These are phyloP conservation scores for Cephalopterus ornatus DNA, from an alignment of 2,113 vertebrate genomes.

Conservation along the genomic window DNA sequence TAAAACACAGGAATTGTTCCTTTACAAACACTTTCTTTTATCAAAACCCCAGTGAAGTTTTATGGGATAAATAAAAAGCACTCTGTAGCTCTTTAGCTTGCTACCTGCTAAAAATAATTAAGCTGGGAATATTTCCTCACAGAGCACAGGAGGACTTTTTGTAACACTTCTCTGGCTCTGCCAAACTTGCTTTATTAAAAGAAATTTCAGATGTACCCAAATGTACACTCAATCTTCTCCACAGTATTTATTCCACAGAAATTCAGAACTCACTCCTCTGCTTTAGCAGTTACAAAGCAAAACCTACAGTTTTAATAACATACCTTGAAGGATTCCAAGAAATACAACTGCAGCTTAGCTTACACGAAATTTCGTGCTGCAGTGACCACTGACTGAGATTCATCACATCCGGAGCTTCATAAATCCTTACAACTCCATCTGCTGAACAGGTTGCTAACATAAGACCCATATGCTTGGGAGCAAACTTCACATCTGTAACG, in stretches of 20 bases:
- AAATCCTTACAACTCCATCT: constrained; percentile 93
- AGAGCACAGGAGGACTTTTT: not conserved
- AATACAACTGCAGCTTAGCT: constrained; percentile 96
- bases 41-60: not conserved
- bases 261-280: not conserved
- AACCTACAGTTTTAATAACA: not conserved
- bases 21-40: not conserved
- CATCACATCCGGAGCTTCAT: constrained; percentile 97
- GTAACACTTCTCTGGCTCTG: not conserved
- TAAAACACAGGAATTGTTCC: not conserved
- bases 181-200: not conserved
- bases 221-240: not conserved
- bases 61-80: not conserved
- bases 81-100: not conserved
- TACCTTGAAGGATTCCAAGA: constrained; percentile 99
- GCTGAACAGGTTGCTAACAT: constrained; percentile 97
- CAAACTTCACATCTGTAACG: constrained; percentile 97
- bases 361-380: constrained; percentile 97
- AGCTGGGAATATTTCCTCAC: not conserved
- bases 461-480: constrained; percentile 97
- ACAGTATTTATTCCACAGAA: not conserved
- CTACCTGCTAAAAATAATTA: not conserved
- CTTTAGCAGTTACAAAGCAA: not conserved
- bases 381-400: constrained; percentile 98
- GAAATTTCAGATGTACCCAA: not conserved